A percentile compares a stretch with the other conserved stretches of the same genome.
Evolutionary conservation across 2,797 vertebrate genomes (phyloP).

Genomic region (Fringilla coelebs): DNA sequence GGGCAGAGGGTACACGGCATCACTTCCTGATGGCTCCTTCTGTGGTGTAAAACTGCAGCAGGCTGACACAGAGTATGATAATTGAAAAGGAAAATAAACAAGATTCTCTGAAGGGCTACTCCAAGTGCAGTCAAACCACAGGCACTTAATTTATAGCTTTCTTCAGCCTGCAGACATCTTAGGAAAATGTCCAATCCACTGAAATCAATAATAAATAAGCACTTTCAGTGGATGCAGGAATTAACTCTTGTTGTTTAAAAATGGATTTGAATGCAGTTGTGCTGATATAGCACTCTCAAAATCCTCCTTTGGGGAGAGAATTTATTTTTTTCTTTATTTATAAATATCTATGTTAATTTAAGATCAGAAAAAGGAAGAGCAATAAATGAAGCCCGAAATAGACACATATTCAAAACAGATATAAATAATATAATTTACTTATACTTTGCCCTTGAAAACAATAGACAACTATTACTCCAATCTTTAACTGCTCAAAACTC

Average conservation of each 20-base stretch:
- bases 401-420: not conserved
- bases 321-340: constrained; percentile 2
- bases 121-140: not conserved
- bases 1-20: fast-evolving
- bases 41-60: not conserved
- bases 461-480: not conserved
- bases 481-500: not conserved
- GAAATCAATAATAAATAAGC: not conserved
- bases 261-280: not conserved
- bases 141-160: not conserved
- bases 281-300: constrained; percentile 6
- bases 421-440: not conserved
- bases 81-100: not conserved
- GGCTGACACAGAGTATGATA: not conserved
- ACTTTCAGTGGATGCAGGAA: not conserved
- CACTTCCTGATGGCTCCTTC: not conserved
- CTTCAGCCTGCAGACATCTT: not conserved
- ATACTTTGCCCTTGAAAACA: not conserved
- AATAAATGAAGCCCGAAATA: not conserved
- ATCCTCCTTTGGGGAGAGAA: not conserved
- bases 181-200: not conserved
- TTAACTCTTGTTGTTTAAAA: not conserved
- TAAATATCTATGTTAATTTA: not conserved
- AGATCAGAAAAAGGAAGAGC: not conserved
- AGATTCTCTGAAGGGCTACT: not conserved